Percentiles rank a stretch among this genome's conserved stretches.
phyloP scores from a whole-genome alignment of 2,797 vertebrate genomes.

The Adrianichthys oophorus region DNA sequence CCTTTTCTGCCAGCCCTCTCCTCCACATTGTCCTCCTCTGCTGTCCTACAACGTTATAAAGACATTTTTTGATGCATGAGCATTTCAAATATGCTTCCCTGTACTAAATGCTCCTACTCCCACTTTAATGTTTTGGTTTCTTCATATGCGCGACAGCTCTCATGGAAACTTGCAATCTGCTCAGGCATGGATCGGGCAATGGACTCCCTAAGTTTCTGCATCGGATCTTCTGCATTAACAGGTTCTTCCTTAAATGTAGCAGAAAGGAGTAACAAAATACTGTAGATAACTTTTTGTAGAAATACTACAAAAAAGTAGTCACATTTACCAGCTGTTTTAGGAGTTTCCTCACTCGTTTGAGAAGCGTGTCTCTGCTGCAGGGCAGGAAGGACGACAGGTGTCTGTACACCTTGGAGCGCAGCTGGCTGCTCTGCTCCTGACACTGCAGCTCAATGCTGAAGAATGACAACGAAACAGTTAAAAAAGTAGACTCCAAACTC shows the following conservation, averaged over 20 bases:
- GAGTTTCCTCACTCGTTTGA: constrained; percentile 87
- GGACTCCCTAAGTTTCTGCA: constrained; percentile 86
- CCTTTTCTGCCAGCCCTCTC: constrained; percentile 82
- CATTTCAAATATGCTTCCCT: not conserved
- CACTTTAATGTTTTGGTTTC: constrained; percentile 88
- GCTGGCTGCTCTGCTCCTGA: constrained; percentile 80
- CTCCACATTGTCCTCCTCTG: constrained; percentile 79
- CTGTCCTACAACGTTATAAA: constrained; percentile 29
- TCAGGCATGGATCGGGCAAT: constrained; percentile 88
- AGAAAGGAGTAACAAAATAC: not conserved
- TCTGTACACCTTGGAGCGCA: constrained; percentile 87
- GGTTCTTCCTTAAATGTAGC: constrained; percentile 22
- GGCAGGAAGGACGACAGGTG: constrained; percentile 90
- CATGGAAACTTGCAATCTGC: constrained; percentile 86
- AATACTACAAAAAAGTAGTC: not conserved
- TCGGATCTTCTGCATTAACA: constrained; percentile 57
- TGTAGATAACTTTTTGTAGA: not conserved
- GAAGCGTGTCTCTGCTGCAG: constrained; percentile 88
- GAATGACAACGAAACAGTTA: not conserved
- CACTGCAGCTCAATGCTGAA: constrained; percentile 87
- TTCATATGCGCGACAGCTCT: constrained; percentile 83
- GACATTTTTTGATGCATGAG: not conserved
- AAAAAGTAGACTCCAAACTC: too few species aligned
- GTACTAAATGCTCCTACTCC: constrained; percentile 32
- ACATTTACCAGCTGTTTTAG: constrained; percentile 75